A percentile compares a stretch with the other conserved stretches of the same genome.
These are phyloP conservation scores for Arnoldichthys spilopterus DNA, from an alignment of 2,797 vertebrate genomes.

Conservation along the genomic window DNA sequence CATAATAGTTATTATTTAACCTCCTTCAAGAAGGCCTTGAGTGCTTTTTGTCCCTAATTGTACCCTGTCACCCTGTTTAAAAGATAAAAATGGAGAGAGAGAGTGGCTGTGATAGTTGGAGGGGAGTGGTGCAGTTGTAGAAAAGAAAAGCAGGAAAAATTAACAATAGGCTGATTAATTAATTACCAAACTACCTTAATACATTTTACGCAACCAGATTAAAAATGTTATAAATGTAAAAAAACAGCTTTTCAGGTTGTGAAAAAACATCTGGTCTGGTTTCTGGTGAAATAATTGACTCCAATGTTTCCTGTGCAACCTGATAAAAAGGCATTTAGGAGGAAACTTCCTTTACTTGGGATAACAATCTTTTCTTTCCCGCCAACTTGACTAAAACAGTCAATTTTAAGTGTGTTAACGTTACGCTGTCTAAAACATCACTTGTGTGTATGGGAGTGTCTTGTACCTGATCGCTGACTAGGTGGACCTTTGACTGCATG, in stretches of 20 bases:
- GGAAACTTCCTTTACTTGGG: not conserved
- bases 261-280: not conserved
- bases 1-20: conserved; percentile 76
- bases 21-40: conserved; percentile 61
- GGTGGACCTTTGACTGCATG: not conserved
- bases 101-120: conserved; percentile 1
- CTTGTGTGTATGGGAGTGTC: not conserved
- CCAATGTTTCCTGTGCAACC: not conserved
- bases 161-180: not conserved
- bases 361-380: not conserved
- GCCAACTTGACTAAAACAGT: not conserved
- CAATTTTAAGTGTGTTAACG: not conserved
- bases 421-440: not conserved
- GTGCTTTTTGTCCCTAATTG: conserved; percentile 79
- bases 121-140: not conserved
- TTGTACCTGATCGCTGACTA: conserved; percentile 7
- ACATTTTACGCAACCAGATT: not conserved
- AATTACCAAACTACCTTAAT: not conserved
- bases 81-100: conserved; percentile 63
- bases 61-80: conserved; percentile 71
- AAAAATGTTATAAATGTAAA: not conserved
- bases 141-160: not conserved
- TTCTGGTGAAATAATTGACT: not conserved
- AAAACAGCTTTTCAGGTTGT: no score
- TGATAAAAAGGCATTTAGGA: not conserved